Evolutionary conservation across 2,113 vertebrate species (phyloP).

Genomic region (Diphyllodes magnificus): DNA sequence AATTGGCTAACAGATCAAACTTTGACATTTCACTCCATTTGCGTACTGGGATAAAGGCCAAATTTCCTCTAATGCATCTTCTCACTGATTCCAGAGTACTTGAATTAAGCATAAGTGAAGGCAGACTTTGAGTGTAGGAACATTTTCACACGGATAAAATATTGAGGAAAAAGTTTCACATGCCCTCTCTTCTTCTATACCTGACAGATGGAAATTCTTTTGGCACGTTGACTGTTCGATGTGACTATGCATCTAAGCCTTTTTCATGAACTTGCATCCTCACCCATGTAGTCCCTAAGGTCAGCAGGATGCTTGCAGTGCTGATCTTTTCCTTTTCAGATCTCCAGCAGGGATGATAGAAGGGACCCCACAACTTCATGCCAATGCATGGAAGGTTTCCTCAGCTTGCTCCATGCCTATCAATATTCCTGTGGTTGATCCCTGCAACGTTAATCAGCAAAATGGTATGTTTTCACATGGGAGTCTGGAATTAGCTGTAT

Average conservation of each 20-base stretch:
- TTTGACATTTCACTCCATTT: neutral
- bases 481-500: neutral
- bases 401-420: conserved; percentile 89
- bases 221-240: fast-evolving
- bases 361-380: conserved; percentile 94
- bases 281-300: neutral
- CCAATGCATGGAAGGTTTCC: conserved; percentile 93
- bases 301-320: neutral
- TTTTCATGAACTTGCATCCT: neutral
- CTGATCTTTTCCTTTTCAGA: conserved; percentile 60
- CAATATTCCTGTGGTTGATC: conserved; percentile 90
- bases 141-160: neutral
- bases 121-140: neutral
- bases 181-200: neutral
- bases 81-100: neutral
- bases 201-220: neutral
- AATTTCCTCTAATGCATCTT: neutral
- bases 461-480: conserved; percentile 75
- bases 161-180: neutral
- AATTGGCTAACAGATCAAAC: neutral
- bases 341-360: conserved; percentile 98
- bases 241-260: neutral
- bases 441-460: conserved; percentile 91
- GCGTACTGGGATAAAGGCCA: neutral
- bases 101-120: neutral